Percentiles rank a stretch among this genome's conserved stretches.
Conservation (phyloP, 2,113 vertebrate genomes). For the Callaeas wilsoni region DNA sequence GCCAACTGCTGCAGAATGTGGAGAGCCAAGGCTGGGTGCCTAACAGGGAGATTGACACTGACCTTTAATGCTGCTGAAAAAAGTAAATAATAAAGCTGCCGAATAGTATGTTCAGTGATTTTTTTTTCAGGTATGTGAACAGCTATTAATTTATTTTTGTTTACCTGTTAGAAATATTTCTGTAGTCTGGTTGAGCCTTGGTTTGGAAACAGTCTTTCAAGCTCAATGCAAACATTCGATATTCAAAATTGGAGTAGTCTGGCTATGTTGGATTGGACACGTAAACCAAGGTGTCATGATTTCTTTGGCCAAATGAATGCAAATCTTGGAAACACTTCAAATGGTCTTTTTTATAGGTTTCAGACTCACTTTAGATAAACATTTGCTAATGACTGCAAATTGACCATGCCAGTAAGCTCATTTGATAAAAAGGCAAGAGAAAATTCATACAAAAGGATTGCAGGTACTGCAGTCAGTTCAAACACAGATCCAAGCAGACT, state of each 20-base stretch:
- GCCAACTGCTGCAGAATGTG: neutral
- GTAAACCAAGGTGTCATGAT: neutral
- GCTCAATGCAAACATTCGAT: neutral
- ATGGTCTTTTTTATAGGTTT: neutral
- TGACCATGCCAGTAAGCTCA: neutral
- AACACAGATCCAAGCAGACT: neutral
- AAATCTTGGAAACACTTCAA: slow-evolving; percentile 9
- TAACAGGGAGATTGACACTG: neutral
- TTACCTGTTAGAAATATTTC: neutral
- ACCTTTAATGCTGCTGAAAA: neutral
- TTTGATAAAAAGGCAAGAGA: neutral
- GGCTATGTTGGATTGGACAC: neutral
- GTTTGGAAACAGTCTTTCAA: neutral
- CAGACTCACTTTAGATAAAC: neutral
- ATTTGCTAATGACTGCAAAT: neutral
- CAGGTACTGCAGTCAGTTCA: neutral
- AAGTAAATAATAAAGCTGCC: neutral
- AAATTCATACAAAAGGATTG: neutral
- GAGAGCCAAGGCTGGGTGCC: neutral
- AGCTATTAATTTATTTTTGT: neutral
- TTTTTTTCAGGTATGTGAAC: neutral
- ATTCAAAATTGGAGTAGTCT: neutral
- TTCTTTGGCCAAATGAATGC: neutral
- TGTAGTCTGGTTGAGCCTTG: neutral
- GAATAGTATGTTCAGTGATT: neutral